Evolutionary conservation across 1,140 invertebrate genomes (phyloP), one percentile per base, ranked within the genome.

Genomic region (Cephus cinctus): DNA sequence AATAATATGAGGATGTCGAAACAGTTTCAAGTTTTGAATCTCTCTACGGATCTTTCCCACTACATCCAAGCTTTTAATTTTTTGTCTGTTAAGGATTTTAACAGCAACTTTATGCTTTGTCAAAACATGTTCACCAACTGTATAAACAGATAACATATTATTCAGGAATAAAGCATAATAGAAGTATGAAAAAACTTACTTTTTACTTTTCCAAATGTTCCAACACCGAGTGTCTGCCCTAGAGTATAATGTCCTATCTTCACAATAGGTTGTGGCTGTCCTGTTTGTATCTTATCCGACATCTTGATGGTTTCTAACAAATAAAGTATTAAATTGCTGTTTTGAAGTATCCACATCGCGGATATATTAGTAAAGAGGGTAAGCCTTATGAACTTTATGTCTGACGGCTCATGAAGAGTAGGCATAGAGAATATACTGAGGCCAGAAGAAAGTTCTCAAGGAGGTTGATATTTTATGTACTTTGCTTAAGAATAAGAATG

Each of bases 1-100:
- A 50, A 99, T 99, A 56, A 99, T 99, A 72, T 99, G 98, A 12
- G 98, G 98, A 83, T 99, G 98, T 47, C 96, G 83, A 69, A 99
- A 99, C 1, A 99, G 81, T 69, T 98, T 98, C 2, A 99, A 82
- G 80, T 99, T 99, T 74, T 99, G 96, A 66, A 99, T 99, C 79
- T 99, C 98, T 46, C 97, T 80, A 38, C 95, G 82, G 56, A 99
- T 99, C 79, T 99, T 99, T 2, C 95, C 94, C 31, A 99, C 98
- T 2, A 99, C 97, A 86, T 99, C 97, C 2, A 99, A 79, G 67
- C 91, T 97, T 76, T 99, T 99, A 25, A 99, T 99, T 75, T 98
- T 98, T 63, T 98, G 93, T 18, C 98, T 82, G 74, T 99, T 99
- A 18, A 99, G 76, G 54, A 99, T 99, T 78, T 99, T 99, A 0